Evolutionary conservation across 2,797 vertebrate species (phyloP), one percentile per base, ranked within the genome.

Genomic region (Macroramphosus scolopax): DNA sequence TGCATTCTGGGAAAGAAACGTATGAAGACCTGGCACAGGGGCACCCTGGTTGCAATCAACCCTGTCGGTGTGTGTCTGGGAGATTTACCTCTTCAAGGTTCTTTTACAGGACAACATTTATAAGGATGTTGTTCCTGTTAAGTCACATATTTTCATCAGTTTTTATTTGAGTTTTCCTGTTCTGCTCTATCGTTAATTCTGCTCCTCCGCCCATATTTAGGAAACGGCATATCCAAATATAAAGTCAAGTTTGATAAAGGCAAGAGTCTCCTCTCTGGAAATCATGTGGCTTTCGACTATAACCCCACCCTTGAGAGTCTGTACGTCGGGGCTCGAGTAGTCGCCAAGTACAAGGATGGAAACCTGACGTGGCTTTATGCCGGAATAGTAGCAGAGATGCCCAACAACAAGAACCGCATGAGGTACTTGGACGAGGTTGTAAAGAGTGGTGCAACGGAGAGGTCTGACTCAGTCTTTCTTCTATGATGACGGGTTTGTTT

Each of bases 221-320:
- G 92, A 7, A 91, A 87, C 1, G 89, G 90, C 17, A 32, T 83
- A 29, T 88, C 71, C 52, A 99, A 99, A 28, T 99, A 93, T 82
- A 99, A 99, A 71, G 96, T 99, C 59, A 98, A 96, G 59, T 99
- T 99, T 64, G 97, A 99, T 24, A 98, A 98, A 82, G 96, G 95
- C 0, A 99, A 99, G 86, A 98, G 96, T 72, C 87, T 99, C 56
- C 90, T 99, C 7, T 99, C 97, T 0, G 97, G 97, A 24, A 98
- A 97, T 76, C 96, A 99, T 20, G 93, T 99, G 26, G 97, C 97
- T 0, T 98, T 97, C 0, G 93, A 98, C 44, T 93, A 93, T 38
- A 95, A 98, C 83, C 96, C 94, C 1, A 84, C 80, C 0, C 82
- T 92, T 0, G 96, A 98, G 72, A 89, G 88, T 18, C 82, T 97